These are phyloP conservation scores for Drosophila kokeensis DNA, from an alignment of 2,888 invertebrate species.

Conservation along the genomic window DNA sequence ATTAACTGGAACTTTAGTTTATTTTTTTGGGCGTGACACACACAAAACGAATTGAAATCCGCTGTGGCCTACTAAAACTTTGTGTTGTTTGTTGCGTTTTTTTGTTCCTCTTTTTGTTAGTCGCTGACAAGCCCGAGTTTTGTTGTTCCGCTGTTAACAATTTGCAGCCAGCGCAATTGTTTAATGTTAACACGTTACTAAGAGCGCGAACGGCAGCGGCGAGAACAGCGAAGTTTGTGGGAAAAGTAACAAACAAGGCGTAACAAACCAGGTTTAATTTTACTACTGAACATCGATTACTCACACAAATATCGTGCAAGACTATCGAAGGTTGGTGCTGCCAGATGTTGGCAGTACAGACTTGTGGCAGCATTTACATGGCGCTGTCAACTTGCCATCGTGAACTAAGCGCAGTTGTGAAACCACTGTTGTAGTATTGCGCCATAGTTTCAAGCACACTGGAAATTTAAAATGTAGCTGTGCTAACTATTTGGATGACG, in stretches of 20 bases:
- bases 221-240: conserved; percentile 40
- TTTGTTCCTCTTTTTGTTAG: conserved; percentile 16
- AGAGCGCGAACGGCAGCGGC: conserved; percentile 46
- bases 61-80: conserved; percentile 51
- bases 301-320: conserved; percentile 24
- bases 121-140: conserved; percentile 42
- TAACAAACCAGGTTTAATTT: conserved; percentile 63
- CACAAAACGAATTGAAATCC: conserved; percentile 48
- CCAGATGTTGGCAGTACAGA: conserved; percentile 9
- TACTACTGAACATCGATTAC: conserved; percentile 51
- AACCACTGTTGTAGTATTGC: conserved; percentile 17
- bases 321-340: conserved; percentile 33
- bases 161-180: conserved; percentile 68
- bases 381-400: conserved; percentile 34
- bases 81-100: conserved; percentile 46
- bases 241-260: conserved; percentile 54
- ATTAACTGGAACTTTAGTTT: conserved; percentile 35
- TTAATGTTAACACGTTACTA: conserved; percentile 47
- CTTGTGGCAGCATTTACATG: conserved; percentile 14
- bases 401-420: conserved; percentile 37
- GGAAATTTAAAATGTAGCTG: conserved; percentile 35
- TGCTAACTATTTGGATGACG: neutral
- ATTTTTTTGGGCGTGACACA: conserved; percentile 73
- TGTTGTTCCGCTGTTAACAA: conserved; percentile 31
- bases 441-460: conserved; percentile 26